Base-by-base conservation (phyloP, 1,140 invertebrate genomes). In the Bombus terrestris region DNA sequence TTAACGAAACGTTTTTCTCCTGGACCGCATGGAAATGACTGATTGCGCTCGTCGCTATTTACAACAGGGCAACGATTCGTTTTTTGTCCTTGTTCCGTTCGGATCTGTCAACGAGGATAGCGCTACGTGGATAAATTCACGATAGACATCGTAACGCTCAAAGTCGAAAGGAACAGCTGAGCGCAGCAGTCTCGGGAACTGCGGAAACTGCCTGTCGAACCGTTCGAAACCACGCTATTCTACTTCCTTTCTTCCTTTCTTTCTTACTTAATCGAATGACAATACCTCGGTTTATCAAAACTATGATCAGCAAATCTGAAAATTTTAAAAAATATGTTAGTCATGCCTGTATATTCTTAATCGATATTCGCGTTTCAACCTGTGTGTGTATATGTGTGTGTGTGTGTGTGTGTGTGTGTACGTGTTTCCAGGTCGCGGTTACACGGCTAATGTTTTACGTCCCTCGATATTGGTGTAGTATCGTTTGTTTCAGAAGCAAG, bases 401-500 rank as follows among this genome's bases (percentile, higher is more conserved):
- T n/a, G 8, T 59, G 75, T 75, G 32, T n/a, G 15, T 74, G 43
- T 13, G 13, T 15, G 43, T 1, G 10, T 3, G 41, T 13, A 3
- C 0, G 3, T 39, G 75, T 78, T 78, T 62, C 75, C 57, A 78
- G 57, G 57, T 78, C 57, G 59, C 57, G 59, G 57, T 78, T 78
- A 78, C 64, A 35, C 64, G 43, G 9, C 1, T 32, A 6, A 71
- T 15, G 47, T 35, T 53, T 35, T 25, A 22, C 66, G 25, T 81
- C 32, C 41, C 35, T 47, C 41, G 41, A 43, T 25, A 41, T 66
- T 39, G 47, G 25, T 25, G 35, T 37, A 32, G 47, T 37, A 59
- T 59, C 69, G 80, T 41, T 73, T 81, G 47, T 73, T 73, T 73
- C 69, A 69, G 53, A 73, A 73, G 80, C 69, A 28, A 72, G n/a